These are phyloP conservation scores for Dinocampus coccinellae DNA, from an alignment of 2,888 invertebrate genomes.

Conservation along the genomic window DNA sequence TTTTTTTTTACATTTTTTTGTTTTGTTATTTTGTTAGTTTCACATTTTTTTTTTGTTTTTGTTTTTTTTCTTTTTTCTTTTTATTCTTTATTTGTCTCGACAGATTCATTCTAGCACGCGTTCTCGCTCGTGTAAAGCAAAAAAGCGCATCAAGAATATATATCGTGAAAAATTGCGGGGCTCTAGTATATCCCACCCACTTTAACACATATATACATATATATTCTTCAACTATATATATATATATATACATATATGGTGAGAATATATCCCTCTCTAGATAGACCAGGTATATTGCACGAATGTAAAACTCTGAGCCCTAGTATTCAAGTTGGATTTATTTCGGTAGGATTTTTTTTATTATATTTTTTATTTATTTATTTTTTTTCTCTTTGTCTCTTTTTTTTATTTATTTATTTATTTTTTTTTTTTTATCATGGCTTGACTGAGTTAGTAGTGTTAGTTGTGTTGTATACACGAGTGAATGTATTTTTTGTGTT, in stretches of 20 bases:
- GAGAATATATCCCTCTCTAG: constrained; percentile 1
- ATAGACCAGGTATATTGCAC: constrained; percentile 26
- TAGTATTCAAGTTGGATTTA: constrained; percentile 32
- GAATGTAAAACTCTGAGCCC: constrained; percentile 26
- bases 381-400: too few relatives aligned
- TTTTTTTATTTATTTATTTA: not conserved
- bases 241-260: not conserved
- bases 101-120: not conserved
- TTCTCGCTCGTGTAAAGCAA: constrained; percentile 7
- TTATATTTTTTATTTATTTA: too few relatives aligned
- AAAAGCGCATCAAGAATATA: constrained; percentile 25
- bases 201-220: not conserved
- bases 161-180: constrained; percentile 30
- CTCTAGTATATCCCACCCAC: constrained; percentile 17
- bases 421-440: constrained; percentile 1
- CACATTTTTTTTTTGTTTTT: not conserved
- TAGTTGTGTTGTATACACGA: constrained; percentile 12
- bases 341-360: constrained; percentile 2
- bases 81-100: not conserved
- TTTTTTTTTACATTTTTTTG: not conserved
- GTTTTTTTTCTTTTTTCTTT: not conserved
- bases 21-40: not conserved
- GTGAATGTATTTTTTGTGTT: constrained; percentile 12
- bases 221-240: not conserved
- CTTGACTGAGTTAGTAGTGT: constrained; percentile 16